These are phyloP conservation scores for Cheilosia vernalis DNA, from an alignment of 2,888 invertebrate genomes.

Conservation along the genomic window DNA sequence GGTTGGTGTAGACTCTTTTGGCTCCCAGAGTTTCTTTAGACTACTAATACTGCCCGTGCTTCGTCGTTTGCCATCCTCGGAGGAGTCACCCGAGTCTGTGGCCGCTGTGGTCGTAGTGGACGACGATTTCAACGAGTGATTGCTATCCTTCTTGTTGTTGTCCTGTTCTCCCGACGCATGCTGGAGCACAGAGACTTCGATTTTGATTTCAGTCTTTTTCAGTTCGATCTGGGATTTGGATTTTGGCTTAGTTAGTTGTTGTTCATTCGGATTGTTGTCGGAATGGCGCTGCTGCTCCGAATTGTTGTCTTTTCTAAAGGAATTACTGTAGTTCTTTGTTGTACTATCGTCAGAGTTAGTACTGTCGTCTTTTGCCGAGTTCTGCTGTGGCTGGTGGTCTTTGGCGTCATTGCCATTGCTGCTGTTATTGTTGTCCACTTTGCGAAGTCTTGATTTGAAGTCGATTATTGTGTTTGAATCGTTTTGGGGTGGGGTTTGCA, in stretches of 20 bases:
- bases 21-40: conserved; percentile 96
- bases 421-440: conserved; percentile 86
- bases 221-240: conserved; percentile 76
- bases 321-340: conserved; percentile 72
- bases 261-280: conserved; percentile 71
- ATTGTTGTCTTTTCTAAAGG: conserved; percentile 72
- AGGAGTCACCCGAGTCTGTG: conserved; percentile 71
- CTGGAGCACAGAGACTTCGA: conserved; percentile 79
- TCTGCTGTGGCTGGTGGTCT: conserved; percentile 76
- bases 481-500: conserved; percentile 84
- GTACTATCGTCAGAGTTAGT: conserved; percentile 74
- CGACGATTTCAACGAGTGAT: conserved; percentile 66
- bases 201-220: conserved; percentile 84
- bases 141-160: conserved; percentile 82
- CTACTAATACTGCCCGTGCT: conserved; percentile 97
- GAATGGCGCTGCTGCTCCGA: conserved; percentile 63
- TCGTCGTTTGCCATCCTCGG: conserved; percentile 90
- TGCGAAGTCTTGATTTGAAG: conserved; percentile 92
- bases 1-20: conserved; percentile 85
- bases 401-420: conserved; percentile 76
- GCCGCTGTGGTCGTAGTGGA: conserved; percentile 62
- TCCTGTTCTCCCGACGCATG: conserved; percentile 74
- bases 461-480: conserved; percentile 89
- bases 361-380: conserved; percentile 76
- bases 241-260: conserved; percentile 68